Conservation (phyloP, 1,140 invertebrate species). For the Drosophila paulistorum region DNA sequence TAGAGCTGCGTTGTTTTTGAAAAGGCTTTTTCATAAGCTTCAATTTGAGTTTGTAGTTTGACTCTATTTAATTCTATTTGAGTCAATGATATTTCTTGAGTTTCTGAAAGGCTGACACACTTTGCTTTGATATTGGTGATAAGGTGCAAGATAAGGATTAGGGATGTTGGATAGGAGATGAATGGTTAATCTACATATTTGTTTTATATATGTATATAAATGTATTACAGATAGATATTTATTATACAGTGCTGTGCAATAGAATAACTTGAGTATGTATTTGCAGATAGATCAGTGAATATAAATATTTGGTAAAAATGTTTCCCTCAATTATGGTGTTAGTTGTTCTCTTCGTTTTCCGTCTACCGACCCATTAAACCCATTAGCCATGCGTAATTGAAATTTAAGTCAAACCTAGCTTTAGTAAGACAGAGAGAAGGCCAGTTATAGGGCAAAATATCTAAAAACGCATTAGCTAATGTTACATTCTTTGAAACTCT, state of each 20-base stretch:
- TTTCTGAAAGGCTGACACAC: too few species aligned
- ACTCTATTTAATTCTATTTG: too few species aligned
- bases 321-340: background rate
- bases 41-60: too few species aligned
- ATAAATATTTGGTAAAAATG: background rate
- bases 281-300: background rate
- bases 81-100: too few species aligned
- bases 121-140: background rate
- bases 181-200: background rate
- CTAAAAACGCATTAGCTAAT: too few species aligned
- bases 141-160: background rate
- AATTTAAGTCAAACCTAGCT: too few species aligned
- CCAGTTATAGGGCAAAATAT: too few species aligned
- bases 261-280: background rate
- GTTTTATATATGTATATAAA: background rate
- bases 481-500: too few species aligned
- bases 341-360: background rate
- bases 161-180: background rate
- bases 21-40: too few species aligned
- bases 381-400: too few species aligned
- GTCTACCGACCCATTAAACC: background rate
- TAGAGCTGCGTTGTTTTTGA: too few species aligned
- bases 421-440: too few species aligned
- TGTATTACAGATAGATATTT: background rate
- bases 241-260: constrained; percentile 5